Base-by-base conservation (phyloP, 2,113 vertebrate genomes). In the Stictonetta naevosa region DNA sequence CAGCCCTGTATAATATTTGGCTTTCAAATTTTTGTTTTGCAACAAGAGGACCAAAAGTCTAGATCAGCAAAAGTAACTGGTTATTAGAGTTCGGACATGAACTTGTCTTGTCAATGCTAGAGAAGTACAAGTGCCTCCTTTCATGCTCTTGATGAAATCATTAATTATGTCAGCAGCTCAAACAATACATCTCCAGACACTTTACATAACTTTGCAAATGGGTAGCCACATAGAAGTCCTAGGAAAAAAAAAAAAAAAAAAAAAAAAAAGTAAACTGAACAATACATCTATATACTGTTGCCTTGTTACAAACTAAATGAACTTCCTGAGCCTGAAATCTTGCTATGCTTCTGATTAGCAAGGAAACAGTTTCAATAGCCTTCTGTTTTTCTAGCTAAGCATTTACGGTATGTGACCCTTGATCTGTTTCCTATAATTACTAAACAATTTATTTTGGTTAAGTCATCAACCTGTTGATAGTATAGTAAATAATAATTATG, bases 101-200 rank as follows among this genome's bases (percentile, higher is more conserved):
- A 96, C 86, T 92, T 90, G 95, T 92, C 90, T 92, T 95, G 64
- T 73, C 83, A 73, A 87, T 71, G 90, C 95, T 96, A 97, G 84
- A 62, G 86, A 90, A 97, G 97, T 85, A 98, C 96, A 98, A 98
- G 95, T 86, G 68, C 62, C 81, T 96, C 89, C 96, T 98, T 98
- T 98, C 97, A 98, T 92, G 55, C 93, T 95, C 73, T 31, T 83
- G 97, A 97, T 97, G 96, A 97, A 98, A 96, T 97, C 97, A 97
- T 98, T 97, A 97, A 97, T 98, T 97, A 97, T 97, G 97, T 98
- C 98, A 97, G 90, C 96, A 97, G 80, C 83, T 96, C 92, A 82
- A 97, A 83, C 1, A 56, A 97, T 96, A 97, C 94, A 93, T 95
- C 95, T 96, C 91, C 96, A 97, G 96, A 97, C 95, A 97, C 96